Evolutionary conservation across 2,113 vertebrate species (phyloP), one percentile per base, ranked within the genome.

Genomic region (Gallinago undulata): DNA sequence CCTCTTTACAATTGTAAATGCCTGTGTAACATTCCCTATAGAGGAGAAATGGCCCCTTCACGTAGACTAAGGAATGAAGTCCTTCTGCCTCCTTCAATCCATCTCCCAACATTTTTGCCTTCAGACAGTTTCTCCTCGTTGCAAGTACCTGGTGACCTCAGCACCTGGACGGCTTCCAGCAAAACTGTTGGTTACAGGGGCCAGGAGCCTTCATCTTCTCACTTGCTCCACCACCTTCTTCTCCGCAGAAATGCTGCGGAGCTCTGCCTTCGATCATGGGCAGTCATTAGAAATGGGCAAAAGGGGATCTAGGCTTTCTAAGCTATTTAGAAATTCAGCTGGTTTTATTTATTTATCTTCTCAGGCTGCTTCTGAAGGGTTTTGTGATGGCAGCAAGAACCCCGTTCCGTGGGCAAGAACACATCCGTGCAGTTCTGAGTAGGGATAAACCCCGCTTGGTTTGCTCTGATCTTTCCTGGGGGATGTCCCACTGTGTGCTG

Each of bases 371-470:
- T 60, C 70, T 55, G 12, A 60, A 77, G 37, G n/a, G 37, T 64
- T 82, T 64, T 77, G 30, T 48, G 21, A 28, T 13, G 25, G 57
- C 51, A 82, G n/a, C n/a, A 59, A 28, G 76, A 59, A 24, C 8
- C 28, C 17, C 15, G 51, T 82, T 72, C 75, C 19, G 2, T 33
- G 31, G 11, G 48, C 43, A 75, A 45, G 37, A 75, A 75, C 28
- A 7, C 0, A 0, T 19, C 7, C 0, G 0, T n/a, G 47, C 14
- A 6, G 23, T 28, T 77, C 41, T 37, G 31, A 45, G 25, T 7
- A 43, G n/a, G 19, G 19, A 85, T 43, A 64, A 84, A 76, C 9
- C 14, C 19, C 19, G 33, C 5, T 39, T 60, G 2, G 11, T 75
- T 66, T 67, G 50, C 37, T 82, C 41, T 85, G 43, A 21, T 0